Evolutionary conservation across 1,140 invertebrate species (phyloP).

Genomic region (Diprion similis): DNA sequence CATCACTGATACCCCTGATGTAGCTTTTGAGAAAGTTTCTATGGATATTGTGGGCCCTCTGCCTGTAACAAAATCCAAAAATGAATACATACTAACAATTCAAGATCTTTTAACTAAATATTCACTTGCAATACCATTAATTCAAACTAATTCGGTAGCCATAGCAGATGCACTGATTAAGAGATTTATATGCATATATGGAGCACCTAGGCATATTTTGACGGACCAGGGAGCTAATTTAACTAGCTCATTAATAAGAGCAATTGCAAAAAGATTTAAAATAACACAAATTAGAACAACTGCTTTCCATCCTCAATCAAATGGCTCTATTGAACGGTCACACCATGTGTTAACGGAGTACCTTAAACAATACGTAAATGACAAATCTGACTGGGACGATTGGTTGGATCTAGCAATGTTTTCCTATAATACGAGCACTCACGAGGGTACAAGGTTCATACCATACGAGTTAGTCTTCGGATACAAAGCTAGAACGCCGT

Average conservation of each 20-base stretch:
- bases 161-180: slow-evolving; percentile 20
- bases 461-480: slow-evolving; percentile 4
- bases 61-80: slow-evolving; percentile 27
- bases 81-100: slow-evolving; percentile 40
- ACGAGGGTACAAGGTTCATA: slow-evolving; percentile 38
- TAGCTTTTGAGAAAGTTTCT: slow-evolving; percentile 16
- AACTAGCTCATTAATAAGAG: slow-evolving; percentile 30
- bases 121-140: slow-evolving; percentile 27
- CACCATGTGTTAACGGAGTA: slow-evolving; percentile 44
- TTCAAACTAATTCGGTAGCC: slow-evolving; percentile 22
- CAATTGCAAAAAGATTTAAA: neutral
- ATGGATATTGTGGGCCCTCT: slow-evolving; percentile 35
- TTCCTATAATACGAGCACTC: slow-evolving; percentile 26
- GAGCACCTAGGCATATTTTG: slow-evolving; percentile 35
- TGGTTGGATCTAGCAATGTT: too few species aligned
- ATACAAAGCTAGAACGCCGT: neutral
- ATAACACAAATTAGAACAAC: neutral
- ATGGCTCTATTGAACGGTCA: slow-evolving; percentile 22
- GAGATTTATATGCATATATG: slow-evolving; percentile 35
- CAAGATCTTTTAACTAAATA: slow-evolving; percentile 44
- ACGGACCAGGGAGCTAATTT: slow-evolving; percentile 44
- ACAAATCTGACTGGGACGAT: too few species aligned
- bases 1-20: slow-evolving; percentile 24
- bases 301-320: slow-evolving; percentile 17
- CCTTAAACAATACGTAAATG: neutral